These are phyloP conservation scores for Cotesia congregata DNA, from an alignment of 2,888 invertebrate genomes.

Conservation along the genomic window DNA sequence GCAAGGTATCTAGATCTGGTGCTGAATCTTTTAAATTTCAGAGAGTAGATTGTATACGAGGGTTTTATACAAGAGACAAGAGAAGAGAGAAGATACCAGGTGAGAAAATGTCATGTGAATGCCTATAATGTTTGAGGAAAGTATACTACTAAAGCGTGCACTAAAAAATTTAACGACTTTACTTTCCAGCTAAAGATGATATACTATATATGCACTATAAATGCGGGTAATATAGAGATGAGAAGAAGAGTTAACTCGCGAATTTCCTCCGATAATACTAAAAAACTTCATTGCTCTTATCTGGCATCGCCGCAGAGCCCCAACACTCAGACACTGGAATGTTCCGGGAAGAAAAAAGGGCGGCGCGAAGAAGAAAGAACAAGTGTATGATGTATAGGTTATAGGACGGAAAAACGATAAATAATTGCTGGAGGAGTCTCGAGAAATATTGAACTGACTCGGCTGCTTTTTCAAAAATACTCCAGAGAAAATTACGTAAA, in stretches of 20 bases:
- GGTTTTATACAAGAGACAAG: background rate
- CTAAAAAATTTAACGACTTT: conserved; percentile 21
- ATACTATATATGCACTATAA: background rate
- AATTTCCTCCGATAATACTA: background rate
- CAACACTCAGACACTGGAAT: background rate
- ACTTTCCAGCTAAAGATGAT: background rate
- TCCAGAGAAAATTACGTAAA: background rate
- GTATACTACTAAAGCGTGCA: background rate
- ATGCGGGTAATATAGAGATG: too few relatives aligned
- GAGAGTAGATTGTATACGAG: background rate
- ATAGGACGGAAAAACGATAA: background rate
- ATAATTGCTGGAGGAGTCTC: background rate
- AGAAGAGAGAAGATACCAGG: background rate
- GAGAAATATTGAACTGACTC: background rate
- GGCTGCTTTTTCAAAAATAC: background rate
- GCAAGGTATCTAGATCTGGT: background rate
- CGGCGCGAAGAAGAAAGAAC: background rate
- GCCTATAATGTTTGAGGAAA: background rate
- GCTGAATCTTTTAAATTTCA: conserved; percentile 25
- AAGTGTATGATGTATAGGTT: background rate
- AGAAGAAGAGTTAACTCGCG: background rate
- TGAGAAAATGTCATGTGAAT: conserved; percentile 22
- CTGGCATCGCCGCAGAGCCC: too few relatives aligned
- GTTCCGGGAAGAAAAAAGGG: background rate
- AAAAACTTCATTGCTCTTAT: background rate